Conservation (phyloP, 2,888 invertebrate genomes). For the Pollenia amentaria region DNA sequence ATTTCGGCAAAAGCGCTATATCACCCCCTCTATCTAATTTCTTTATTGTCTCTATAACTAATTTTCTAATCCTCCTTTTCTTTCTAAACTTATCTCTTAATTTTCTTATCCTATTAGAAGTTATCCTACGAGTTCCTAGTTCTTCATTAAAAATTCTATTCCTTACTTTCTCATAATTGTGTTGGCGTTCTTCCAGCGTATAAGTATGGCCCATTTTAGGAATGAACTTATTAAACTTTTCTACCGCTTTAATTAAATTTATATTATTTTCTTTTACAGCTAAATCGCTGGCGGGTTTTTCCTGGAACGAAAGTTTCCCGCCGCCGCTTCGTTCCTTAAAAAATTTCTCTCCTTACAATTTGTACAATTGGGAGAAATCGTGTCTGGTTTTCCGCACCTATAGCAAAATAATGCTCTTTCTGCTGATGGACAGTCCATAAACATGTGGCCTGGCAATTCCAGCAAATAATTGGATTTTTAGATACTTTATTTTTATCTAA, state of each 20-base stretch:
- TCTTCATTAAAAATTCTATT: conserved; percentile 23
- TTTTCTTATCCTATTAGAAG: conserved; percentile 13
- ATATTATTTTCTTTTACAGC: background rate
- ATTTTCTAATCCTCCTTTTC: background rate
- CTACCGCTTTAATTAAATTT: background rate
- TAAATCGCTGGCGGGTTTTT: background rate
- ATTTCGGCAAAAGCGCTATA: conserved; percentile 5
- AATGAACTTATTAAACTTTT: background rate
- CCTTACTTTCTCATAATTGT: conserved; percentile 11
- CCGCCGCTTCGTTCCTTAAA: no score
- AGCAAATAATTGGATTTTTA: no score
- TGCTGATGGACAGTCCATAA: no score
- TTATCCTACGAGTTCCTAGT: background rate
- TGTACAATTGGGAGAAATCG: no score
- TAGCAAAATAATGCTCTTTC: no score
- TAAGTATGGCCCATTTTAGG: background rate
- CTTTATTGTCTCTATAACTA: background rate
- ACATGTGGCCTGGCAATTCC: no score
- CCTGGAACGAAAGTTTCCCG: no score
- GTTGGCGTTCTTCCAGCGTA: background rate
- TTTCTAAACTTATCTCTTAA: background rate
- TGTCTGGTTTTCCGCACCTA: no score
- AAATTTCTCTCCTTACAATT: no score
- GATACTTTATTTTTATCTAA: no score
- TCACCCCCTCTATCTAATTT: background rate